phyloP scores from a whole-genome alignment of 1,140 invertebrate species.

The Hirudo medicinalis region DNA sequence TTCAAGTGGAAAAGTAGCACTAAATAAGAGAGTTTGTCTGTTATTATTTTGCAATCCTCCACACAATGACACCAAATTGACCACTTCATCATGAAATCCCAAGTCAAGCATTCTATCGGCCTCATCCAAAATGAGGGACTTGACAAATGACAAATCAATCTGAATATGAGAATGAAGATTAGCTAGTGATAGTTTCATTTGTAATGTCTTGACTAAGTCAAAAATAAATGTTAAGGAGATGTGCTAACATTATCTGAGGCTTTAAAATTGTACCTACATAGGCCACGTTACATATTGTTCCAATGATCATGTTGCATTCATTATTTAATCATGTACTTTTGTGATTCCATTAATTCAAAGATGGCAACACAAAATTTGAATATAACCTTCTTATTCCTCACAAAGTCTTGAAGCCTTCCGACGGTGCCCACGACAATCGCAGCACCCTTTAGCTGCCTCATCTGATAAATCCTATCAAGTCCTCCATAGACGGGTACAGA shows the following conservation, averaged over 20 bases:
- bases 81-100: constrained; percentile 62
- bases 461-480: constrained; percentile 58
- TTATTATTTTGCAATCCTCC: constrained; percentile 62
- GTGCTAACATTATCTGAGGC: too few relatives aligned
- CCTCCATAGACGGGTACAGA: constrained; percentile 71
- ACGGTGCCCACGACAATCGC: constrained; percentile 86
- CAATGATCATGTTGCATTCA: too few relatives aligned
- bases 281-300: too few relatives aligned
- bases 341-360: too few relatives aligned
- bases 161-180: constrained; percentile 33
- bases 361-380: not conserved
- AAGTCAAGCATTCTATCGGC: constrained; percentile 90
- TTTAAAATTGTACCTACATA: too few relatives aligned
- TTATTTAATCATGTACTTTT: too few relatives aligned
- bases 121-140: constrained; percentile 67
- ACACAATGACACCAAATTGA: constrained; percentile 58
- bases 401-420: constrained; percentile 73
- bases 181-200: not conserved
- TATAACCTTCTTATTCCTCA: constrained; percentile 33
- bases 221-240: too few relatives aligned
- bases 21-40: constrained; percentile 76
- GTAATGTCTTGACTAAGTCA: not conserved
- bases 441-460: constrained; percentile 54
- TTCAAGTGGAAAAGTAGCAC: constrained; percentile 73
- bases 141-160: constrained; percentile 18